These are phyloP conservation scores for Lutjanus erythropterus DNA, from an alignment of 2,113 vertebrate species.

Conservation along the genomic window DNA sequence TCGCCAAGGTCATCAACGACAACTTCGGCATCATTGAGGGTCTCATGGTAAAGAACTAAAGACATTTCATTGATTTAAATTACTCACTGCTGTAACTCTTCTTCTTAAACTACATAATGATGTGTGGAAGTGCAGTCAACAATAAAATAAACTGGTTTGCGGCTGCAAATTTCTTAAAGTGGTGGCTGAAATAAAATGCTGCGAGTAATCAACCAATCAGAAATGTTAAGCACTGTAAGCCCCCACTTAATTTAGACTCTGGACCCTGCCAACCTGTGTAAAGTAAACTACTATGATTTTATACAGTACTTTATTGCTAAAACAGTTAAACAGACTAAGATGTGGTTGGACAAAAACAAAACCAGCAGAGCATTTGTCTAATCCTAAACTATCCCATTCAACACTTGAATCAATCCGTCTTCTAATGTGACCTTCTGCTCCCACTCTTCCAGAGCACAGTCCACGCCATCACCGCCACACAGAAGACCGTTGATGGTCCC, in stretches of 20 bases:
- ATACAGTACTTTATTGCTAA: too few relatives aligned
- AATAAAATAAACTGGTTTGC: too few relatives aligned
- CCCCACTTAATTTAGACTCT: too few relatives aligned
- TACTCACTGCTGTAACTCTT: not conserved
- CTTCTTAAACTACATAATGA: too few relatives aligned
- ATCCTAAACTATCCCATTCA: too few relatives aligned
- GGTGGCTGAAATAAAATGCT: too few relatives aligned
- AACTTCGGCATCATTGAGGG: constrained; percentile 92
- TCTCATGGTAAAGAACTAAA: constrained; percentile 88
- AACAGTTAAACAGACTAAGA: not conserved
- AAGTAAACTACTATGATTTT: too few relatives aligned
- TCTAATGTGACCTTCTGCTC: not conserved
- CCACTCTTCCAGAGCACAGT: constrained; percentile 88
- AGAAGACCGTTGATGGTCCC: constrained; percentile 94
- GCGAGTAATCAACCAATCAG: too few relatives aligned
- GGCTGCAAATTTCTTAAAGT: too few relatives aligned
- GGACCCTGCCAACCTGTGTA: too few relatives aligned
- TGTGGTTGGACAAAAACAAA: not conserved
- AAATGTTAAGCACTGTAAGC: too few relatives aligned
- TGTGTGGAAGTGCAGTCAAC: too few relatives aligned
- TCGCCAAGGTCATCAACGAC: constrained; percentile 95
- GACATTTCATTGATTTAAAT: constrained; percentile 25
- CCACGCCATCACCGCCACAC: constrained; percentile 93
- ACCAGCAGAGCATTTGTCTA: not conserved
- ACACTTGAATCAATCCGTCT: rapidly evolving